Evolutionary conservation across 2,888 invertebrate genomes (phyloP).

Genomic region (Chesias legatella): DNA sequence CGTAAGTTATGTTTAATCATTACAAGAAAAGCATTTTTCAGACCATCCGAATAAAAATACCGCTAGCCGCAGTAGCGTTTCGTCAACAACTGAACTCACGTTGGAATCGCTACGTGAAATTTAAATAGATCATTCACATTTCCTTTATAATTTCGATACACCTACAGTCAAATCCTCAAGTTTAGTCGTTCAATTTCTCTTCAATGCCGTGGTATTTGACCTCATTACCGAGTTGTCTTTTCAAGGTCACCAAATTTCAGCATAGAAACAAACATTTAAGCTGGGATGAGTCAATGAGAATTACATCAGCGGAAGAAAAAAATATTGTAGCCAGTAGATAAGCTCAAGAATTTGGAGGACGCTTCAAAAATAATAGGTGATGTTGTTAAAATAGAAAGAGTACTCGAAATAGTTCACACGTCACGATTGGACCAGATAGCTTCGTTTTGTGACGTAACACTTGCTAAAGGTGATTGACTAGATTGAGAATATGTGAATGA

Average conservation of each 20-base stretch:
- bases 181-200: background rate
- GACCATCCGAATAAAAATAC: slow-evolving; percentile 51
- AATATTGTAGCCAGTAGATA: slow-evolving; percentile 39
- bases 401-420: slow-evolving; percentile 65
- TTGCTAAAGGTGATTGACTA: slow-evolving; percentile 31
- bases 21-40: slow-evolving; percentile 45
- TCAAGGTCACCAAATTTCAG: slow-evolving; percentile 26
- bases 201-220: background rate
- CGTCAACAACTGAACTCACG: slow-evolving; percentile 68
- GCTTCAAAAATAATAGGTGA: slow-evolving; percentile 66
- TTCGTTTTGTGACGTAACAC: slow-evolving; percentile 49
- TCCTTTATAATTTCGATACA: slow-evolving; percentile 41
- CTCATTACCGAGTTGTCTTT: slow-evolving; percentile 5
- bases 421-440: slow-evolving; percentile 59
- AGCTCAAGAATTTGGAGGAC: slow-evolving; percentile 56
- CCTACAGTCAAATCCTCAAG: slow-evolving; percentile 20
- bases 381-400: slow-evolving; percentile 62
- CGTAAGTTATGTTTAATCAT: slow-evolving; percentile 56
- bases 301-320: slow-evolving; percentile 38
- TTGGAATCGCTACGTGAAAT: slow-evolving; percentile 58
- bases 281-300: slow-evolving; percentile 26
- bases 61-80: slow-evolving; percentile 63
- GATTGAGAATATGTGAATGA: no score
- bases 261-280: slow-evolving; percentile 16
- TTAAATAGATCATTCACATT: slow-evolving; percentile 57